Percentiles rank a stretch among this genome's conserved stretches.
Conservation (phyloP, 1,140 invertebrate genomes). For the Ceratina calcarata region DNA sequence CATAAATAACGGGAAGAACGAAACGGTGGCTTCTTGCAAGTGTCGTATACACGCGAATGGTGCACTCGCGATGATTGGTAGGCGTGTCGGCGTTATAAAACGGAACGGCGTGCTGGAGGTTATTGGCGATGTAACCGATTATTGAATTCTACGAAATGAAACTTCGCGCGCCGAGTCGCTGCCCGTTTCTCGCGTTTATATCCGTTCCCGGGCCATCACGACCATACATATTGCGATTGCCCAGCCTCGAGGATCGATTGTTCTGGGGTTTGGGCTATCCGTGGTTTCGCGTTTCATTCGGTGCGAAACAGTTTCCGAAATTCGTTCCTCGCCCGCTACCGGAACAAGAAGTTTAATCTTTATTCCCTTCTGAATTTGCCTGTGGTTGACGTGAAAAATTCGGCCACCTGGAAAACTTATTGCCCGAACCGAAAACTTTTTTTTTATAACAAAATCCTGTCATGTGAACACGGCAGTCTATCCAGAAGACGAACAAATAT, state of each 20-base stretch:
- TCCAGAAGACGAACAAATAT: no score
- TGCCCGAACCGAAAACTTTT: no score
- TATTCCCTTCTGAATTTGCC: background rate
- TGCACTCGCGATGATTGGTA: conserved; percentile 29
- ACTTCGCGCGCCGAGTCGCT: conserved; percentile 55
- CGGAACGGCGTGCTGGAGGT: conserved; percentile 45
- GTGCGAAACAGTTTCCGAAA: background rate
- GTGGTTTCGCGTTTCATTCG: background rate
- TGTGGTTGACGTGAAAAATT: background rate
- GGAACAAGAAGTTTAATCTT: background rate
- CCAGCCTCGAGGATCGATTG: conserved; percentile 39
- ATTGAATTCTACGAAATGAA: conserved; percentile 69
- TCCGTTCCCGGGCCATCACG: conserved; percentile 6
- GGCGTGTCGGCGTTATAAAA: conserved; percentile 48
- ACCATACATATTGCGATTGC: conserved; percentile 39
- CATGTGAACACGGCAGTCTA: no score
- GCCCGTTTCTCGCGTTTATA: conserved; percentile 32
- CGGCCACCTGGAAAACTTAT: no score
- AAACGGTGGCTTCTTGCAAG: conserved; percentile 7
- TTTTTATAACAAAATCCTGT: no score
- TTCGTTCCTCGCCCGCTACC: background rate
- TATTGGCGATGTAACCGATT: conserved; percentile 67
- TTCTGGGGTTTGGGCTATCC: background rate
- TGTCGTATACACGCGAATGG: background rate
- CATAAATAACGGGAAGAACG: background rate